Base-by-base conservation (phyloP, 2,888 invertebrate genomes). In the Athripsodes cinereus region DNA sequence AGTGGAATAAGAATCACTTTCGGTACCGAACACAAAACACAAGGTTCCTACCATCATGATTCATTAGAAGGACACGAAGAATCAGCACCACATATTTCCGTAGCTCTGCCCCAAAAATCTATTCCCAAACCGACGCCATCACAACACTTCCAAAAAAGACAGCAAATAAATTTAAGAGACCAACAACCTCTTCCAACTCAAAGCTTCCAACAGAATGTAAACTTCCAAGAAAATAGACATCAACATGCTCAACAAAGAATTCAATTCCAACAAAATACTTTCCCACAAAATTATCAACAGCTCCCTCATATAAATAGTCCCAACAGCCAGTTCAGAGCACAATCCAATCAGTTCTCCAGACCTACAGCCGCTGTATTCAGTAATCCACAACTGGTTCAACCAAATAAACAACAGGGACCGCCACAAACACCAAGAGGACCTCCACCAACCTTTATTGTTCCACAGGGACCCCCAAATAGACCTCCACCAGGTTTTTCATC, bases 1-100 rank as follows among this genome's bases (percentile, higher is more conserved):
- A 88, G 88, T 65, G 90, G 89, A 53, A 86, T 92, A 1, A 88
- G 87, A 68, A 86, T 92, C 1, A 90, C 91, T 5, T 92, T 92
- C 66, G 91, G 90, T 1, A 84, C 79, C 59, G 85, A 87, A 63
- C 80, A 81, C 59, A 62, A 65, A 40, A 78, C 71, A 62, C 77
- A 73, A 20, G 18, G 52, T 21, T 31, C 34, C 16, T 34, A 51
- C 34, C 58, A 62, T 46, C 61, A 69, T 40, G 76, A 76, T 62
- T 72, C 75, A 59, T 64, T 66, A 13, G 78, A 79, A 69, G 72
- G 72, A 31, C 76, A 71, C 62, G 85, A 84, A 66, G 86, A 85
- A 71, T 85, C 86, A 55, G 82, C 84, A 22, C 83, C 85, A 16
- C 80, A 81, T 60, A 83, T 84, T 22, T 81, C 84, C 2, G 79